Evolutionary conservation across 1,140 invertebrate species (phyloP), one percentile per base, ranked within the genome.

Genomic region (Plutomurus gul): DNA sequence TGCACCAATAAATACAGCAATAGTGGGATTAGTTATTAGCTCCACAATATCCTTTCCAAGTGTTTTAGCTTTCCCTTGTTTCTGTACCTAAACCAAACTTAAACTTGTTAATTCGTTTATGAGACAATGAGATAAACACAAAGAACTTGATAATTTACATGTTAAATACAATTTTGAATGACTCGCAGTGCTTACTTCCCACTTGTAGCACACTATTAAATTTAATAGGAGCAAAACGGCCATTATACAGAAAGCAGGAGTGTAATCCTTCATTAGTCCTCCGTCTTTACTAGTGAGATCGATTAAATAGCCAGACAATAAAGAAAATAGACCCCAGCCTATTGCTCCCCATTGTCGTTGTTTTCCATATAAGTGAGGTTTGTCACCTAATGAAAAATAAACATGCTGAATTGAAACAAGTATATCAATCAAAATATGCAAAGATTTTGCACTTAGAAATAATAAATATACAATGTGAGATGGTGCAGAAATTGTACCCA

Each of bases 321-420:
- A 87, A 0, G 92, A 91, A 82, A 94, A 91, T 76, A 92, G 86
- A 73, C 94, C 94, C 84, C 84, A 84, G 39, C 82, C 82, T 1
- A 95, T 87, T 0, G 93, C 91, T 4, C 94, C 93, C 90, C 92
- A 96, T 81, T 96, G 88, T 73, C 93, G 89, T 84, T 96, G 94
- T 78, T 92, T 90, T 0, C 95, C 95, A 86, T 94, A 96, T 47
- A 60, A 84, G 22, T 76, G 51, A 0, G 33, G 60, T 13, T 70
- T 76, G 8, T 90, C 87, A 46, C 90, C 91, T 90, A n/a, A n/a
- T n/a, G 83, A 36, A 86, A 86, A 25, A 18, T n/a, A 71, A 13
- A 11, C 33, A 1, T 43, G 11, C n/a, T 3, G 10, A 43, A n/a
- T 43, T 43, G n/a, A 10, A 13, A 43, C 39, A 8, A 10, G n/a